Evolutionary conservation across 2,888 invertebrate species (phyloP), one percentile per base, ranked within the genome.

Genomic region (Pollenia labialis): DNA sequence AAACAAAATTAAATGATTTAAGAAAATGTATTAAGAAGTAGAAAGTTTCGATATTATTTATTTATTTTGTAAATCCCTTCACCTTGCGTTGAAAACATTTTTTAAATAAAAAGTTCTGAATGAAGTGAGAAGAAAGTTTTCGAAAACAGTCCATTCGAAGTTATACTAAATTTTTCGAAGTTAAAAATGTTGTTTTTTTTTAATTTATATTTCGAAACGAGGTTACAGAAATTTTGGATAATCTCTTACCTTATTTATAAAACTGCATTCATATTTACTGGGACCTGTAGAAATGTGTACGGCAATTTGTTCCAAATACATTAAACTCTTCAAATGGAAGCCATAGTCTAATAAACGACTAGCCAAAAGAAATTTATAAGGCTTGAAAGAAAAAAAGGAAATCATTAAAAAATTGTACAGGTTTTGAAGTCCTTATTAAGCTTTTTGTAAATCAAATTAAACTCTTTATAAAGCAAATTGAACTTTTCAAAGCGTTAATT

Each of bases 301-400:
- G 10, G 97, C 95, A 56, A 98, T 95, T 90, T 95, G 96, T 94
- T 98, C 98, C 91, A 96, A 95, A 94, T 98, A 98, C 88, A 96
- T 95, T 88, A 98, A 94, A 77, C 98, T 96, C 92, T 97, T 97
- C 92, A 96, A 96, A 90, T 96, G 94, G 89, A 95, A 95, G 3
- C 98, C 98, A 90, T 95, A 95, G 90, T 97, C 97, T 8, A 96
- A 94, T 90, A 99, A 95, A 87, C 97, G 95, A 12, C 95, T 94
- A 64, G 97, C 97, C 93, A 98, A 94, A 88, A 98, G 92, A 92
- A 96, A 96, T 94, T 99, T 99, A 94, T 97, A 98, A 77, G 96
- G 95, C 96, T 98, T 94, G 6, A 94, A 93, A 88, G 85, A 87
- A 68, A 80, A 79, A 18, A 60, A 44, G n/a, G 46, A 16, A 66